Evolutionary conservation across 2,797 vertebrate genomes (phyloP).

Genomic region (Tragelaphus oryx): DNA sequence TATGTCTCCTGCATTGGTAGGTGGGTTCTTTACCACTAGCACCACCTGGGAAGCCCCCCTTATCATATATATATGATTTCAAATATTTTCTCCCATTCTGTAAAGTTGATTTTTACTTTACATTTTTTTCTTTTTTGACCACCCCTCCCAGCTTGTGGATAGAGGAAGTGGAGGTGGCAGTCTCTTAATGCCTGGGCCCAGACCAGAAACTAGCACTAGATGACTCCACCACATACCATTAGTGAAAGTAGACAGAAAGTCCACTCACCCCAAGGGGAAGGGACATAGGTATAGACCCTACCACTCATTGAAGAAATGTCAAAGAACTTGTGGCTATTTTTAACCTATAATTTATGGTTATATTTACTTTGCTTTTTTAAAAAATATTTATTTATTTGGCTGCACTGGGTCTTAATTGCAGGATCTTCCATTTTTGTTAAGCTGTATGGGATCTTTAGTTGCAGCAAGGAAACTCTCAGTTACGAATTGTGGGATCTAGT

Average conservation of each 20-base stretch:
- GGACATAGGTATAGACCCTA: neutral
- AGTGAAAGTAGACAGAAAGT: neutral
- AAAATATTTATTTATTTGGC: neutral
- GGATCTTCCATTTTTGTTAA: neutral
- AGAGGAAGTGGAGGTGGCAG: neutral
- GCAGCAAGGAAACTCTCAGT: neutral
- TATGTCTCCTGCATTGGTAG: neutral
- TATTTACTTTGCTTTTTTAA: neutral
- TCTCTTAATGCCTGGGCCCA: neutral
- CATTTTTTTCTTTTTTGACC: neutral
- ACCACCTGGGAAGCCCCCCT: neutral
- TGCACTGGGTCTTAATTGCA: neutral
- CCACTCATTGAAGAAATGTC: neutral
- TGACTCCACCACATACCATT: neutral
- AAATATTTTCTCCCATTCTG: neutral
- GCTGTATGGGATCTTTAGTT: neutral
- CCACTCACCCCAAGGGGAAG: neutral
- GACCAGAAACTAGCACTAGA: neutral
- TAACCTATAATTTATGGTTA: neutral
- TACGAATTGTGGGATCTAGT: neutral
- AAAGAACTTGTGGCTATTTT: neutral
- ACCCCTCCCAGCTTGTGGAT: neutral
- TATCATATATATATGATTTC: neutral
- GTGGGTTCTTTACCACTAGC: neutral
- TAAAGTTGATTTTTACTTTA: neutral